phyloP scores from a whole-genome alignment of 2,113 vertebrate species.

The Willisornis vidua region DNA sequence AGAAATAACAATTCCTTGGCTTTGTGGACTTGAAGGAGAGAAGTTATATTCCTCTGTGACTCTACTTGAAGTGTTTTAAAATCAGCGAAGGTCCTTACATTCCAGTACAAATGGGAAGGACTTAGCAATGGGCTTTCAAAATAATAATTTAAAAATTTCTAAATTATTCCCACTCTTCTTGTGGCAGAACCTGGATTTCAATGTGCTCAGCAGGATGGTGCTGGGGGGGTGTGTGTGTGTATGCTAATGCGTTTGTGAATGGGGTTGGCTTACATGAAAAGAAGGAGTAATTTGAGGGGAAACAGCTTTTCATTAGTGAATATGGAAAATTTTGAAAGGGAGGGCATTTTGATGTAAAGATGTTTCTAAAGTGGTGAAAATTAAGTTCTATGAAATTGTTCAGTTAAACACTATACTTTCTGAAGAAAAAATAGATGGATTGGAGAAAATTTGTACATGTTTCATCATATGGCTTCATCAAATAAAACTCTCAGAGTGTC shows the following conservation, averaged over 20 bases:
- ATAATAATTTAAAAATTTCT: background rate
- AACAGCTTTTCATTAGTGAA: background rate
- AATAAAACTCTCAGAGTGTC: background rate
- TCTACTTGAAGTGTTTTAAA: background rate
- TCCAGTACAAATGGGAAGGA: background rate
- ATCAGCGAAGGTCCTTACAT: background rate
- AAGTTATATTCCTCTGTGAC: background rate
- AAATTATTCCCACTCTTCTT: background rate
- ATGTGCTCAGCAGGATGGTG: background rate
- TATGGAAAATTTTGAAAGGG: background rate
- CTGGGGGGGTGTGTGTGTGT: background rate
- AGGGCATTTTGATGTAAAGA: background rate
- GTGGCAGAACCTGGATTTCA: background rate
- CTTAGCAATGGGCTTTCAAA: background rate
- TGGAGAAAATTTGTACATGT: background rate
- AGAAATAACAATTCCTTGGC: background rate
- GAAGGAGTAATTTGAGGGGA: background rate
- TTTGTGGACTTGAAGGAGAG: background rate
- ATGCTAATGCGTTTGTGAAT: background rate
- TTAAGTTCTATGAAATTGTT: background rate
- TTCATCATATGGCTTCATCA: background rate
- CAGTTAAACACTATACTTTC: background rate
- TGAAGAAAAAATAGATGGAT: background rate
- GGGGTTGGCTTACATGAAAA: background rate
- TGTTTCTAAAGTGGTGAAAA: background rate